These are phyloP conservation scores for Entomobrya multifasciata DNA, from an alignment of 2,888 invertebrate genomes.

Conservation along the genomic window DNA sequence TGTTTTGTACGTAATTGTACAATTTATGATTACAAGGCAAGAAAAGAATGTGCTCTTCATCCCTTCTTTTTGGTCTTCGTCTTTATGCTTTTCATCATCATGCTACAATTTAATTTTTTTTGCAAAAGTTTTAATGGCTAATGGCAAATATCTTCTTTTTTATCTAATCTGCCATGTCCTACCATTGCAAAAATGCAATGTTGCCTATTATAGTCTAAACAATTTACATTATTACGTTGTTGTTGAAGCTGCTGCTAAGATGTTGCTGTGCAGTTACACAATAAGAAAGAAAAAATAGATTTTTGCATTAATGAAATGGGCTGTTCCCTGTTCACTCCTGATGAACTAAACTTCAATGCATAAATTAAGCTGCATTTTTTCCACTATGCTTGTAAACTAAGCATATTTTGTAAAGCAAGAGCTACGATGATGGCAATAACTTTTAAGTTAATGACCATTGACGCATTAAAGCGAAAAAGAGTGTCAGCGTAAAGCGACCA, in stretches of 20 bases:
- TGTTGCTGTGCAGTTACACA: background rate
- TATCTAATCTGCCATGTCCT: conserved; percentile 19
- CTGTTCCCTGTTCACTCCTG: background rate
- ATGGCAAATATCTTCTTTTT: background rate
- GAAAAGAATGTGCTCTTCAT: no score
- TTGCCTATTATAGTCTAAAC: background rate
- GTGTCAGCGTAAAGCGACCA: background rate
- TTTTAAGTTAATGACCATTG: background rate
- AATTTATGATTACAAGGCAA: no score
- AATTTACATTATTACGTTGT: background rate
- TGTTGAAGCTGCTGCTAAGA: no score
- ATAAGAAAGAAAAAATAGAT: background rate
- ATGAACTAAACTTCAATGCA: background rate
- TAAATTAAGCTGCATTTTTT: no score
- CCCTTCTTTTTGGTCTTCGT: no score
- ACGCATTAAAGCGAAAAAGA: background rate
- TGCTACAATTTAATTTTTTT: background rate
- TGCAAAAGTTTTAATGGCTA: background rate
- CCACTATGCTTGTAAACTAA: background rate
- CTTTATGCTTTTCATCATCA: no score
- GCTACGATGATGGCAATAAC: background rate
- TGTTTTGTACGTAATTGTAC: no score
- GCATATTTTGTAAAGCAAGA: background rate
- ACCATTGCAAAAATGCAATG: background rate
- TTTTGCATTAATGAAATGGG: conserved; percentile 6